Evolutionary conservation across 1,140 invertebrate species (phyloP), one percentile per base, ranked within the genome.

Genomic region (Dendroctonus ponderosae): DNA sequence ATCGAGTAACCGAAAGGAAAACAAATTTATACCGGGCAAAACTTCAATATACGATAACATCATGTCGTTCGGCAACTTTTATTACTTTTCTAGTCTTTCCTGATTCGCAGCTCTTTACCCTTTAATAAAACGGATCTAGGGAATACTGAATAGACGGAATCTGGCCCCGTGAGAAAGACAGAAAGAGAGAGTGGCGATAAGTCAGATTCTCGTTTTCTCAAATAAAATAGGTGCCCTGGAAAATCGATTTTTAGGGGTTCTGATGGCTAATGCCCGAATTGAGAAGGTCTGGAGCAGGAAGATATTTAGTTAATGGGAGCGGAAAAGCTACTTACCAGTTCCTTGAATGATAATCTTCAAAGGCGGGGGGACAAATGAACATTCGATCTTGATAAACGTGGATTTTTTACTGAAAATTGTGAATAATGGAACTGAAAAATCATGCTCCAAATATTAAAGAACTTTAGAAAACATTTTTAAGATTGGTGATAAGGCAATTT

Each of bases 11-110:
- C 44, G 9, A 39, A 60, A 60, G 49, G 58, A 60, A 60, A 60
- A 60, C 58, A 60, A 60, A 60, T 49, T 60, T 60, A 49, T 60
- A 9, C 42, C 37, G n/a, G 37, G 58, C n/a, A 49, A 57, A 60
- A 60, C 58, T 60, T 49, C 58, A 48, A 60, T 60, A 60, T 60
- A 49, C 58, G 58, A 60, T 60, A 60, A 60, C 58, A 49, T 60
- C 58, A 37, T 60, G 58, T 60, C 58, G 12, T 60, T 58, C 43
- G 39, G 44, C 58, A 60, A 60, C 58, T 60, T 60, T 60, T 60
- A 60, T 60, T 60, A 60, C 58, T 48, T 48, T 60, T 49, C 46
- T 39, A 38, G 12, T 44, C 5, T 43, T 46, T 60, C 49, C 41
- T 48, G 26, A 39, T 15, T 60, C 53, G 6, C 43, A 12, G 37